Conservation (phyloP, 2,113 vertebrate genomes). For the Pleuronectes platessa region DNA sequence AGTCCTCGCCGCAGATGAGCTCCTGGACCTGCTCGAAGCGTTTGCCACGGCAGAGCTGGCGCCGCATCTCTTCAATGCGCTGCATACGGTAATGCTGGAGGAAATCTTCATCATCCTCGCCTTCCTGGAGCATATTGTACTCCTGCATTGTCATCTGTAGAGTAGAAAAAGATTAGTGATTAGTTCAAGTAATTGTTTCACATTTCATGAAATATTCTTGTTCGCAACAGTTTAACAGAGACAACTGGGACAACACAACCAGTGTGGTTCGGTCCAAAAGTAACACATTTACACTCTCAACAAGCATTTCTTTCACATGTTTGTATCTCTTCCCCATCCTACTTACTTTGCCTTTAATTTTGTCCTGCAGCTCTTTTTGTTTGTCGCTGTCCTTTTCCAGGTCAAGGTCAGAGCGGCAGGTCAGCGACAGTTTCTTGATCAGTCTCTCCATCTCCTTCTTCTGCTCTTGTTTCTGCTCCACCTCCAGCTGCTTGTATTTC, state of each 20-base stretch:
- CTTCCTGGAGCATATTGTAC: conserved; percentile 87
- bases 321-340: neutral
- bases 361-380: conserved; percentile 90
- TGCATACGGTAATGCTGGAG: conserved; percentile 95
- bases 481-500: conserved; percentile 96
- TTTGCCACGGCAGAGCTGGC: conserved; percentile 88
- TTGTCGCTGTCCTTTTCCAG: conserved; percentile 88
- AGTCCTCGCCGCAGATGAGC: conserved; percentile 89
- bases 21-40: conserved; percentile 91
- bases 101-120: conserved; percentile 92
- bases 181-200: too few species aligned
- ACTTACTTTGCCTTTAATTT: conserved; percentile 92
- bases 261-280: too few species aligned
- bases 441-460: conserved; percentile 93
- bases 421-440: conserved; percentile 94
- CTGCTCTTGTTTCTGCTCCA: conserved; percentile 93
- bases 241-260: too few species aligned
- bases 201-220: too few species aligned
- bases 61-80: conserved; percentile 95
- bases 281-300: too few species aligned
- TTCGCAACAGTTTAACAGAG: too few species aligned
- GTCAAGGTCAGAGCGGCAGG: conserved; percentile 92
- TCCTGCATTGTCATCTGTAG: conserved; percentile 91
- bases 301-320: neutral
- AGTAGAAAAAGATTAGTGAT: neutral